Base-by-base conservation (phyloP, 2,797 vertebrate species). In the Alcedo quadribrachys region DNA sequence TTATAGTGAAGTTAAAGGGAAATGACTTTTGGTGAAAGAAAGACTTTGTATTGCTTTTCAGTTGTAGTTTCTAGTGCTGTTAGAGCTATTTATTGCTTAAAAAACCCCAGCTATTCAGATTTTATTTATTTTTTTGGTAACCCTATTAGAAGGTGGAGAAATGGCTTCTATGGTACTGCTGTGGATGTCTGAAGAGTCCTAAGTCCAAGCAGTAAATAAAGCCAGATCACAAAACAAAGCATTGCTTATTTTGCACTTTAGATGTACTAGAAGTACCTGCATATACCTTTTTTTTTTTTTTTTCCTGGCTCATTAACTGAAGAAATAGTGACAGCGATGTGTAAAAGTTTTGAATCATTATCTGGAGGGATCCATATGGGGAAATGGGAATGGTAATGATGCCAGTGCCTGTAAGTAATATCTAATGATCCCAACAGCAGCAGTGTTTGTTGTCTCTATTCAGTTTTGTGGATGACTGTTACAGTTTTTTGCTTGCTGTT, bases 161-260 rank as follows among this genome's bases (percentile, higher is more conserved):
- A 58, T 33, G 32, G 43, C 48, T 68, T 87, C 67, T 14, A 32
- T 82, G 68, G 32, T 81, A 11, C 25, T 46, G 14, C 16, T 57
- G 25, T 32, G 60, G 21, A 28, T 46, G 25, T 42, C 45, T 85
- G 46, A 90, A 53, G 48, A 74, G 19, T 53, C 65, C 45, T 70
- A 65, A 70, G 57, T 42, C 75, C 40, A 33, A 55, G 82, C 70
- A 73, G 32, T 66, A 54, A 80, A 57, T 89, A 33, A 83, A 83
- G 50, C 2, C 8, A 43, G 42, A 3, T 3, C 71, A n/a, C 37
- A 76, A 50, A 80, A 3, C 37, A 76, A n/a, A 48, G 6, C 15
- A 15, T 42, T 45, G 55, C 43, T 65, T 17, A 5, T 37, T 19
- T 27, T 81, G 70, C 70, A 53, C 24, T 1, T 35, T 20, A 0